phyloP scores from a whole-genome alignment of 2,797 vertebrate species.

The Bradypodion ventrale region DNA sequence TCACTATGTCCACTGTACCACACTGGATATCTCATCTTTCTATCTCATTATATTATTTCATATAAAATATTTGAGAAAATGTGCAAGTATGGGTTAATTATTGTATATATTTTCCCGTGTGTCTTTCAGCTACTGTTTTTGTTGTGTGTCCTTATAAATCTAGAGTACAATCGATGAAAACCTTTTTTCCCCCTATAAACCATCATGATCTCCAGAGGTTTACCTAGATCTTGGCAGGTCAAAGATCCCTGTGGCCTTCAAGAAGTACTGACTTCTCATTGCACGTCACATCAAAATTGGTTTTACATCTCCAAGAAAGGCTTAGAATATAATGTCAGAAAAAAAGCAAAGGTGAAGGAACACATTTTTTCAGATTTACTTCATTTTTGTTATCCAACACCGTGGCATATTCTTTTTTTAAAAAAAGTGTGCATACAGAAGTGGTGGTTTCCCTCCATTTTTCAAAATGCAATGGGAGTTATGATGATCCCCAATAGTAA shows the following conservation, averaged over 20 bases:
- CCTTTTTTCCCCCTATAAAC: conserved; percentile 57
- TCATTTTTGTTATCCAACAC: conserved; percentile 68
- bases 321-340: conserved; percentile 68
- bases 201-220: conserved; percentile 58
- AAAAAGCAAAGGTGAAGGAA: conserved; percentile 72
- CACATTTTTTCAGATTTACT: conserved; percentile 71
- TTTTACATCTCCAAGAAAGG: conserved; percentile 75
- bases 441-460: conserved; percentile 69
- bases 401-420: conserved; percentile 45
- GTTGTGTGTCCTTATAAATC: conserved; percentile 54
- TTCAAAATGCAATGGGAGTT: conserved; percentile 44
- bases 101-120: conserved; percentile 44
- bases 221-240: conserved; percentile 50
- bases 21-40: no score
- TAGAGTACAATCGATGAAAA: conserved; percentile 71
- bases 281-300: conserved; percentile 76
- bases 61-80: neutral
- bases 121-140: conserved; percentile 48
- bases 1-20: no score
- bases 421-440: conserved; percentile 48
- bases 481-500: conserved; percentile 58
- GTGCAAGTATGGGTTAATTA: conserved; percentile 47
- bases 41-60: neutral
- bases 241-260: conserved; percentile 67
- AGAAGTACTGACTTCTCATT: conserved; percentile 69